Conservation (phyloP, 2,888 invertebrate species). For the Heliconius ismenius region DNA sequence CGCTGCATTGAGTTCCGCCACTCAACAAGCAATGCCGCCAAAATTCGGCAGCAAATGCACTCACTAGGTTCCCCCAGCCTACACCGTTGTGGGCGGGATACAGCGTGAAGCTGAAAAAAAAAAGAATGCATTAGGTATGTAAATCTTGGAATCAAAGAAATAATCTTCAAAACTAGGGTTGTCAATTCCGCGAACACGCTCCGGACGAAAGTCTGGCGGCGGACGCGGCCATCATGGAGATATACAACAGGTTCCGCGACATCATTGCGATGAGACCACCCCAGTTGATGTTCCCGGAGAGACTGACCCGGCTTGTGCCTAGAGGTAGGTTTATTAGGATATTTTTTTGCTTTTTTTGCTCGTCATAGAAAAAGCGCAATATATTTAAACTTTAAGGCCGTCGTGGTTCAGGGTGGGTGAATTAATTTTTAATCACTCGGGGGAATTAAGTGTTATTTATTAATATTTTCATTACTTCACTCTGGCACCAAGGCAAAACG, state of each 20-base stretch:
- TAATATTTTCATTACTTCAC: too few species aligned
- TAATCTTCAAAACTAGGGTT: constrained; percentile 79
- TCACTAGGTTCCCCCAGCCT: not conserved
- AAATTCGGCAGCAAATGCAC: too few species aligned
- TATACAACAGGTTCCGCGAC: constrained; percentile 82
- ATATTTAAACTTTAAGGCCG: too few species aligned
- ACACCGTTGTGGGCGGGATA: not conserved
- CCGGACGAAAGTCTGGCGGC: constrained; percentile 84
- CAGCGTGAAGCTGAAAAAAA: not conserved
- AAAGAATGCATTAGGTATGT: too few species aligned
- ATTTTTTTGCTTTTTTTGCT: not conserved
- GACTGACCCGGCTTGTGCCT: constrained; percentile 84
- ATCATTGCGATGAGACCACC: constrained; percentile 85
- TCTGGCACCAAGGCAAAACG: too few species aligned
- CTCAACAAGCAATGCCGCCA: not conserved
- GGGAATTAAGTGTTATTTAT: too few species aligned
- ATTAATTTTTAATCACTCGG: too few species aligned
- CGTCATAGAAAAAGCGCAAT: too few species aligned
- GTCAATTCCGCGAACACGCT: constrained; percentile 87
- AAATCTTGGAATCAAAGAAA: too few species aligned
- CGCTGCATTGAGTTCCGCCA: too few species aligned
- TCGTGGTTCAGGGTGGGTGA: too few species aligned
- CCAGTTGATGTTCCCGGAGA: constrained; percentile 85
- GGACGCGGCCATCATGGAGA: constrained; percentile 85
- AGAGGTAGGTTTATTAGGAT: constrained; percentile 66